Percentiles rank a stretch among this genome's conserved stretches.
Conservation (phyloP, 1,140 invertebrate genomes). For the Drosophila nikananu region DNA sequence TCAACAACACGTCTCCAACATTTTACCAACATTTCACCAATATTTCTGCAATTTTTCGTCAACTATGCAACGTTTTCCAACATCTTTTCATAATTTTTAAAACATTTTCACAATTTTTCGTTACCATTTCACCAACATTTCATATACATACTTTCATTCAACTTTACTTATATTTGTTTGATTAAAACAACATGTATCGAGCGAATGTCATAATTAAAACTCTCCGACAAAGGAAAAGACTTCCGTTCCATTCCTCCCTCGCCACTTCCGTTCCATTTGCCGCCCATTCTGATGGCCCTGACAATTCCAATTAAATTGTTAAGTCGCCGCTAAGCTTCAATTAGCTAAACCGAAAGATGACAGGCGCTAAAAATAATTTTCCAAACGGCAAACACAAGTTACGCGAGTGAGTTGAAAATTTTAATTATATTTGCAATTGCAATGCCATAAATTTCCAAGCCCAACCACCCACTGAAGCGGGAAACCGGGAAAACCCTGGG, state of each 20-base stretch:
- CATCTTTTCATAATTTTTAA: too few relatives aligned
- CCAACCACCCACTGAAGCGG: constrained; percentile 31
- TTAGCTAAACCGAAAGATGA: constrained; percentile 51
- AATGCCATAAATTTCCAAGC: constrained; percentile 75
- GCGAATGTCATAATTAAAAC: neutral
- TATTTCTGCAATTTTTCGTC: too few relatives aligned
- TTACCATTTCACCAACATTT: too few relatives aligned
- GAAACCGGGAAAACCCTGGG: neutral
- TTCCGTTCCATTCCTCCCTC: neutral
- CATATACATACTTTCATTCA: neutral
- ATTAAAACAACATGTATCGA: neutral
- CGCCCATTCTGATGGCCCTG: constrained; percentile 16
- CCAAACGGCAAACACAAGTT: constrained; percentile 44
- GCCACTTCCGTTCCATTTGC: neutral
- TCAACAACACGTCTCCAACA: too few relatives aligned
- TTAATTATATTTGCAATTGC: constrained; percentile 84
- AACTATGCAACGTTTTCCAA: neutral
- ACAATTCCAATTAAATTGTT: constrained; percentile 47
- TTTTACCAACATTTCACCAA: too few relatives aligned
- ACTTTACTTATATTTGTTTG: neutral
- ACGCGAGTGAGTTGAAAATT: constrained; percentile 71
- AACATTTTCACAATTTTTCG: too few relatives aligned
- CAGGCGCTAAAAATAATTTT: constrained; percentile 64
- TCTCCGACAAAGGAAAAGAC: neutral
- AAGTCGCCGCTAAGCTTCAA: constrained; percentile 50